Base-by-base conservation (phyloP, 2,113 vertebrate genomes). In the Planiliza haematocheilus region DNA sequence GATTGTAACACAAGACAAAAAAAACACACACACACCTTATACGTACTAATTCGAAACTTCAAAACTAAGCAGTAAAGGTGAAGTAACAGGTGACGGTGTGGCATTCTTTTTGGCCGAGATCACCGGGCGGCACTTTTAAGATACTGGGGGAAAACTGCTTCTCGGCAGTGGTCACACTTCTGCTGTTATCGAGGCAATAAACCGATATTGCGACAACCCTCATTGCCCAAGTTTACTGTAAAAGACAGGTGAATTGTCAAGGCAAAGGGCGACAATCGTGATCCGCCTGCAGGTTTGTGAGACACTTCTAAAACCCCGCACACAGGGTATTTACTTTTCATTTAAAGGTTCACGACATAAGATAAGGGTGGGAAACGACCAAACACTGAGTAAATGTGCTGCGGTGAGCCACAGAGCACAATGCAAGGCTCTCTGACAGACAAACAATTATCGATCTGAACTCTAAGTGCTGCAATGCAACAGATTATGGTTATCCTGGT, bases 61-160 rank as follows among this genome's bases (percentile, higher is more conserved):
- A 30, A 4, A 1, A 7, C 49, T 61, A 49, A 68, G 75, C 53
- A 30, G n/a, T 20, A 11, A 17, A 56, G 10, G 38, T 8, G 20
- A 55, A 18, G 10, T 24, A 41, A 50, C 63, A 81, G 59, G 58
- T 61, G 72, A 84, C 3, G 24, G 21, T n/a, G 60, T 4, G 21
- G 10, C 57, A 69, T 53, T 53, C 36, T 60, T 74, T 57, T 3
- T 8, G 4, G 24, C 9, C 48, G 34, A 78, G 41, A 78, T 57
- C 37, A 63, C 38, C 14, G 10, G 7, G 30, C 17, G 52, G 63
- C 16, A 49, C 60, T 50, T 34, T 42, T 39, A 42, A 46, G 34
- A 18, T 18, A 36, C 13, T 10, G 8, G 9, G 20, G 10, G 0
- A 16, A 45, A 70, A 39, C 17, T 41, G 7, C 17, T 18, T 2